These are phyloP conservation scores for Amniataba percoides DNA, from an alignment of 2,797 vertebrate genomes.

Conservation along the genomic window DNA sequence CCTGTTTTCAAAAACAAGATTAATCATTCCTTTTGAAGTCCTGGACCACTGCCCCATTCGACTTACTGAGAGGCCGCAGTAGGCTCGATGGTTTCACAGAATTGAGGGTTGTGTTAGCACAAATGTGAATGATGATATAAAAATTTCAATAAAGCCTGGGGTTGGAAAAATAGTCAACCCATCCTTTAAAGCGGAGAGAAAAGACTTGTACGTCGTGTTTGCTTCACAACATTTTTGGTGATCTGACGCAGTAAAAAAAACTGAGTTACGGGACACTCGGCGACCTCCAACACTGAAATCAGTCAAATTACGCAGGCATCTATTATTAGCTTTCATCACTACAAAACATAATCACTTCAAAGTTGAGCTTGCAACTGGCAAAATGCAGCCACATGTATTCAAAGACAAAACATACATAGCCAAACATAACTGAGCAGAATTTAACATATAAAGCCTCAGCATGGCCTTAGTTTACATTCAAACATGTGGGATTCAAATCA, in stretches of 20 bases:
- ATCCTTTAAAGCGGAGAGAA: neutral
- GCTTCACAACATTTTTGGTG: conserved; percentile 1
- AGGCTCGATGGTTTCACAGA: conserved; percentile 10
- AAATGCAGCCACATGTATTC: conserved; percentile 20
- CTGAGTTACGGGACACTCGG: conserved; percentile 19
- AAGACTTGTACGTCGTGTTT: neutral
- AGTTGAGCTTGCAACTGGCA: conserved; percentile 14
- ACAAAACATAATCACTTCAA: conserved; percentile 50
- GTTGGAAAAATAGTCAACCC: neutral
- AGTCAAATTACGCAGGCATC: conserved; percentile 15
- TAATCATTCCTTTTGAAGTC: conserved; percentile 49
- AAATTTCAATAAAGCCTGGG: conserved; percentile 15
- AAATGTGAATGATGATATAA: conserved; percentile 2
- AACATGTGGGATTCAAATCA: neutral
- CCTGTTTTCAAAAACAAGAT: conserved; percentile 41
- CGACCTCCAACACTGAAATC: neutral
- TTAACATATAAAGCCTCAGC: conserved; percentile 9
- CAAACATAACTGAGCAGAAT: conserved; percentile 39
- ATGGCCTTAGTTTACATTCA: neutral
- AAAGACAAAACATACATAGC: too few relatives aligned
- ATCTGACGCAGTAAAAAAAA: conserved; percentile 11
- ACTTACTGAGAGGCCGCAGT: conserved; percentile 12
- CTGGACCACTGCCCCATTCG: neutral
- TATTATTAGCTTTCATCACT: conserved; percentile 40
- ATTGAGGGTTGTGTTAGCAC: neutral